Evolutionary conservation across 2,888 invertebrate genomes (phyloP).

Genomic region (Nephrotoma appendiculata): DNA sequence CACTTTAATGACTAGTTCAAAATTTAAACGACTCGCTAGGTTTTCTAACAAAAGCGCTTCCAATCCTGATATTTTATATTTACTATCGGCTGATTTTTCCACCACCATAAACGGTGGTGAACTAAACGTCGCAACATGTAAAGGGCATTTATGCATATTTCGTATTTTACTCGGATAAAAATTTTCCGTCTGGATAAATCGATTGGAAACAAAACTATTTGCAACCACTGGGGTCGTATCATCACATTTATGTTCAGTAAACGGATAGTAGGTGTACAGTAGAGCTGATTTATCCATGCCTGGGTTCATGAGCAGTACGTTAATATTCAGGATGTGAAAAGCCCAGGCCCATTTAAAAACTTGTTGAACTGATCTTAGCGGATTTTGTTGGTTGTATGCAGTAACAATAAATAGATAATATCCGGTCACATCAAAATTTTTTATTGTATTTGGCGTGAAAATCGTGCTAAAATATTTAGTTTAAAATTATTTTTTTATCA

Average conservation of each 20-base stretch:
- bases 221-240: conserved; percentile 6
- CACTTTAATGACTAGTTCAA: neutral
- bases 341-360: conserved; percentile 9
- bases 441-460: neutral
- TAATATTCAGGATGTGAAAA: conserved; percentile 6
- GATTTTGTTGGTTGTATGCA: neutral
- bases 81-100: neutral
- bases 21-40: conserved; percentile 10
- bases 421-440: neutral
- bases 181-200: neutral
- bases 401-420: neutral
- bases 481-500: neutral
- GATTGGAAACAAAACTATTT: conserved; percentile 4
- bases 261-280: conserved; percentile 13
- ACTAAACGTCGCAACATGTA: conserved; percentile 7
- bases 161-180: conserved; percentile 11
- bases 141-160: conserved; percentile 9
- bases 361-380: neutral
- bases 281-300: neutral
- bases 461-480: neutral
- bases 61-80: conserved; percentile 6
- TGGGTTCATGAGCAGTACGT: neutral
- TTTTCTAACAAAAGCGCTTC: conserved; percentile 10
- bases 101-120: conserved; percentile 9
- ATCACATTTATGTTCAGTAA: conserved; percentile 7